Evolutionary conservation across 2,888 invertebrate genomes (phyloP).

Genomic region (Nasonia oneida): DNA sequence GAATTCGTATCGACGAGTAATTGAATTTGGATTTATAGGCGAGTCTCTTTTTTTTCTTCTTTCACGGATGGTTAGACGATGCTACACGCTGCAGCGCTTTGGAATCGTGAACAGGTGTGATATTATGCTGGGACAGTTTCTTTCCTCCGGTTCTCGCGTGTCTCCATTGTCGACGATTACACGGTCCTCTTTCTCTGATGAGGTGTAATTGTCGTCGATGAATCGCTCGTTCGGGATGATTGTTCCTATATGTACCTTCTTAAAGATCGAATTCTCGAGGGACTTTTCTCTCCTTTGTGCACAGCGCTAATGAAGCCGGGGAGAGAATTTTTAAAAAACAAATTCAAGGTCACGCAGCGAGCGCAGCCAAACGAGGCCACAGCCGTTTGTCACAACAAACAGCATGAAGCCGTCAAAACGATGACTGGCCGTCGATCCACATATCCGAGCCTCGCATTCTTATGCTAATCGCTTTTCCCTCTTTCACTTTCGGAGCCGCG

Average conservation of each 20-base stretch:
- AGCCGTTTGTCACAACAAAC: not conserved
- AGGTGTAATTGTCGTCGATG: conserved; percentile 2
- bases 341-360: too few relatives aligned
- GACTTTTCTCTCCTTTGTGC: too few relatives aligned
- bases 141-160: not conserved
- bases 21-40: conserved; percentile 7
- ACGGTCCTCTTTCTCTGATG: not conserved
- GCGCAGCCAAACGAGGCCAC: too few relatives aligned
- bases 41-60: not conserved
- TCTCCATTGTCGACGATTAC: not conserved
- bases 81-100: not conserved
- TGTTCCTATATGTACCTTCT: not conserved
- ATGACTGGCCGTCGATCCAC: not conserved
- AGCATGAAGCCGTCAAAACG: not conserved
- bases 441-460: not conserved
- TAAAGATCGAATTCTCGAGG: too few relatives aligned
- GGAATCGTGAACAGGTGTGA: not conserved
- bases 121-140: not conserved
- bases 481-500: not conserved
- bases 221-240: not conserved
- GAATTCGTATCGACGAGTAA: not conserved
- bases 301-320: too few relatives aligned
- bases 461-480: not conserved
- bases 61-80: not conserved
- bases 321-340: too few relatives aligned